Conservation (phyloP, 2,888 invertebrate species). For the Tenthredo distinguenda region DNA sequence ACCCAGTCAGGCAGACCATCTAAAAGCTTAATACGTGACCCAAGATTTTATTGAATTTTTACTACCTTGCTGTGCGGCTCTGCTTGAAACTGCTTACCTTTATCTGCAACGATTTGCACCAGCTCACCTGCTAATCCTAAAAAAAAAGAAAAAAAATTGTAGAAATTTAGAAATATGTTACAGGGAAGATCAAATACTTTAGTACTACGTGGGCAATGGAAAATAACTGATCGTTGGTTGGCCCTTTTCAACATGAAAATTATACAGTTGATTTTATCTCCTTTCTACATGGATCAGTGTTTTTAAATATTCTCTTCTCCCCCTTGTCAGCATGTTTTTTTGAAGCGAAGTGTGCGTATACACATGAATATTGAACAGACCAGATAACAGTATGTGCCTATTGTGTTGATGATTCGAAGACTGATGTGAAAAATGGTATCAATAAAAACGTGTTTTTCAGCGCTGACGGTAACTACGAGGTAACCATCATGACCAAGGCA, state of each 20-base stretch:
- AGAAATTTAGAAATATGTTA: background rate
- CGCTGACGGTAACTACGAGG: conserved; percentile 98
- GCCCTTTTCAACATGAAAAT: too few relatives aligned
- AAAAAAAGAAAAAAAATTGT: background rate
- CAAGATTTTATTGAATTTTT: conserved; percentile 52
- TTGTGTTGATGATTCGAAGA: background rate
- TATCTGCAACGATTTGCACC: conserved; percentile 6
- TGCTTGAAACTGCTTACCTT: conserved; percentile 18
- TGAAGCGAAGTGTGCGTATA: background rate
- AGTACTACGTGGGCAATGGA: too few relatives aligned
- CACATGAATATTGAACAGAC: background rate
- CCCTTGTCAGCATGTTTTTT: background rate
- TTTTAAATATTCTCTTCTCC: background rate
- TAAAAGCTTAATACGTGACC: conserved; percentile 52
- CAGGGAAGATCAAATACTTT: background rate
- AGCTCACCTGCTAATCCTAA: conserved; percentile 6
- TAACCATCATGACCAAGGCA: conserved; percentile 98
- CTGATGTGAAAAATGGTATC: background rate
- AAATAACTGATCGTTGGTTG: background rate
- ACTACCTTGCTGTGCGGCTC: conserved; percentile 41
- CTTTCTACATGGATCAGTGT: background rate
- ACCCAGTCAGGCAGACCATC: conserved; percentile 62
- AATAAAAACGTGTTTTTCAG: conserved; percentile 79
- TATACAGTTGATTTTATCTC: background rate
- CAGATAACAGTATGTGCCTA: background rate